phyloP scores from a whole-genome alignment of 2,888 invertebrate genomes.

The Lampropteryx suffumata region DNA sequence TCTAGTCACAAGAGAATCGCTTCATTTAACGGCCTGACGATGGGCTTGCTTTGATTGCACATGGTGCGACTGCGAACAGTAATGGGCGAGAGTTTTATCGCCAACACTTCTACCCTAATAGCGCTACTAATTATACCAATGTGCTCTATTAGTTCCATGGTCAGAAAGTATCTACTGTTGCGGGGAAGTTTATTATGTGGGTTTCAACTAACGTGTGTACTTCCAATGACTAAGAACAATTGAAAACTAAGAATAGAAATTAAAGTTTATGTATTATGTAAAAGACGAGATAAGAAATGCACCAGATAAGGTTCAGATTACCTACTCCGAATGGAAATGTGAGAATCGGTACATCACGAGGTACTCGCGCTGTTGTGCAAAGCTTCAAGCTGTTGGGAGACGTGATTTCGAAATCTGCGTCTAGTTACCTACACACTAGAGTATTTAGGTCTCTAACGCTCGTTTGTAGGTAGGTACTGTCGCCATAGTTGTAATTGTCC shows the following conservation, averaged over 20 bases:
- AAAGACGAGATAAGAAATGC: constrained; percentile 23
- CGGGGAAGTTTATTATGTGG: too few relatives aligned
- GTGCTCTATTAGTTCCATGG: constrained; percentile 5
- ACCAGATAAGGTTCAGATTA: constrained; percentile 34
- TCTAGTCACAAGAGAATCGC: constrained; percentile 74
- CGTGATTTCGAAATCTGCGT: constrained; percentile 61
- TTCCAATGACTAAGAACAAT: constrained; percentile 2
- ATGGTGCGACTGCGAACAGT: constrained; percentile 44
- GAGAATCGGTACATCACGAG: constrained; percentile 55
- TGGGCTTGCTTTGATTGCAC: constrained; percentile 60
- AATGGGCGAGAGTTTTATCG: constrained; percentile 46
- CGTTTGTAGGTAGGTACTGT: too few relatives aligned
- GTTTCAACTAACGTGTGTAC: too few relatives aligned
- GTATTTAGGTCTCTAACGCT: too few relatives aligned
- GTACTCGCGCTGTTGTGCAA: constrained; percentile 50
- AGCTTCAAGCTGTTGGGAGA: constrained; percentile 45
- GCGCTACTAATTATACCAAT: constrained; percentile 11
- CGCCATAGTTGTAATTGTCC: too few relatives aligned
- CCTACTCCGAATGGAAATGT: constrained; percentile 37
- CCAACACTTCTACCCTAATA: constrained; percentile 14
- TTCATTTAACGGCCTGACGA: constrained; percentile 65
- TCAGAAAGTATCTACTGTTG: too few relatives aligned
- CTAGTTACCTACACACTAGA: constrained; percentile 38
- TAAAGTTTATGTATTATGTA: constrained; percentile 7
- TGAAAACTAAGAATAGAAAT: not conserved